Evolutionary conservation across 2,113 vertebrate species (phyloP), one percentile per base, ranked within the genome.

Genomic region (Nothoprocta pentlandii): DNA sequence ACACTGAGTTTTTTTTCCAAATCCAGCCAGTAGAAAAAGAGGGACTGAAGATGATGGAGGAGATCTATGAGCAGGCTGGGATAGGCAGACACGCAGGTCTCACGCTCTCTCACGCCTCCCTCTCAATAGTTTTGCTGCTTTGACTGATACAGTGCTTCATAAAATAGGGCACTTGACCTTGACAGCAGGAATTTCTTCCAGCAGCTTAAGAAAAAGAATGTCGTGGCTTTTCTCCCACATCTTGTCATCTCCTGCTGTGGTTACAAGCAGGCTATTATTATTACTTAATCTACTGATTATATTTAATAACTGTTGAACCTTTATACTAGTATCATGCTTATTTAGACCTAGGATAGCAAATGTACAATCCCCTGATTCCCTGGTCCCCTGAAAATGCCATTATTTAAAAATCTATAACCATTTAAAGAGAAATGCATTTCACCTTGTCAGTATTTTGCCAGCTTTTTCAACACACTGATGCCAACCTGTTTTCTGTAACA

Each of bases 401-500:
- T 74, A 85, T 64, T 77, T 69, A 90, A 95, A 94, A 91, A 62
- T 74, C 67, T 7, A n/a, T 51, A 76, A 77, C 64, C 87, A 87
- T 87, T 47, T 5, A n/a, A 92, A 95, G 26, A 73, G 34, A 93
- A 92, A 73, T 1, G 1, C 25, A 75, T 81, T 87, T 41, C 39
- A 70, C 25, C 80, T 80, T 69, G 82, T 83, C 78, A 94, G 64
- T 79, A 51, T 87, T 93, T 93, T 92, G 36, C 21, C 59, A 83
- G 61, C 46, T 69, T 91, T 85, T 93, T 63, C 56, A 87, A 17
- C 62, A 49, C n/a, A 70, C 62, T 77, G 84, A 79, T 59, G 93
- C 36, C 53, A 76, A 78, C 36, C 54, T 88, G 68, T 80, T 83
- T 88, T 82, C 47, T 63, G 68, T 88, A 80, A 73, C 8, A 15